A percentile compares a stretch with the other conserved stretches of the same genome.
Conservation (phyloP, 2,888 invertebrate species). For the Brachylomia viminalis region DNA sequence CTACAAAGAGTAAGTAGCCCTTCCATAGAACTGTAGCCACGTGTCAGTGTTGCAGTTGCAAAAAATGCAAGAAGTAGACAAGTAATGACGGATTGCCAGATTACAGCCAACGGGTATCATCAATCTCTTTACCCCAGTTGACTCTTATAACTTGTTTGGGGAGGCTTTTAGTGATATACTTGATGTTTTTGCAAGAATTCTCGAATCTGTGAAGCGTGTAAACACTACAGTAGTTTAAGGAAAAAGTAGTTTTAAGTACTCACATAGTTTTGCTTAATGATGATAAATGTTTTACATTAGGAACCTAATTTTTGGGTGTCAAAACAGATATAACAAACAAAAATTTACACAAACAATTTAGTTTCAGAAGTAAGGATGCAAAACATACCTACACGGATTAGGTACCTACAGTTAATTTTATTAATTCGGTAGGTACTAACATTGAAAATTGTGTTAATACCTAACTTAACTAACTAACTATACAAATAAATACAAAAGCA, state of each 20-base stretch:
- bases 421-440: no score
- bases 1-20: conserved; percentile 10
- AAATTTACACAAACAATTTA: neutral
- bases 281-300: neutral
- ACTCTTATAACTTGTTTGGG: conserved; percentile 56
- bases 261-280: neutral
- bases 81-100: conserved; percentile 65
- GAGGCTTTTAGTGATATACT: conserved; percentile 60
- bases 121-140: conserved; percentile 61
- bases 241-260: conserved; percentile 5
- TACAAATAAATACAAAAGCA: no score
- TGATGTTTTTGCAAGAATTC: conserved; percentile 51
- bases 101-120: conserved; percentile 59
- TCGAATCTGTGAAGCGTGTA: conserved; percentile 44
- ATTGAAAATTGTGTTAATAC: no score
- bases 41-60: conserved; percentile 54
- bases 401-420: no score
- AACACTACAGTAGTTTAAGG: conserved; percentile 39
- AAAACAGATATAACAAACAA: neutral
- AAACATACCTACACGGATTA: no score
- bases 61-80: conserved; percentile 57
- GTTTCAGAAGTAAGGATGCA: neutral
- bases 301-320: neutral
- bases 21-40: conserved; percentile 33
- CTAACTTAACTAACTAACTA: no score